Base-by-base conservation (phyloP, 2,797 vertebrate genomes). In the Meriones psammophilus region DNA sequence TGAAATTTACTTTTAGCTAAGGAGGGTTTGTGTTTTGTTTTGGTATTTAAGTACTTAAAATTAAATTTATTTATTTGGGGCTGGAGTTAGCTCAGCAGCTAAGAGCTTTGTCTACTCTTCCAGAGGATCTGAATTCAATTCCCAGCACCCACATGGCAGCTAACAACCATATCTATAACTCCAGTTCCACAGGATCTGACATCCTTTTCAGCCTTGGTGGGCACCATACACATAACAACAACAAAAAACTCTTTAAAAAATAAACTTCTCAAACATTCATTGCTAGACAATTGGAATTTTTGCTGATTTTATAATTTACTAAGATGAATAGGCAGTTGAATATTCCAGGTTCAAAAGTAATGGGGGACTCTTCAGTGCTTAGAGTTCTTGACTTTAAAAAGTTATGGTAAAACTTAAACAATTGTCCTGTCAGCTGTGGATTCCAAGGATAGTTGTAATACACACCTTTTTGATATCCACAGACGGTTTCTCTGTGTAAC, bases 271-370 rank as follows among this genome's bases (percentile, higher is more conserved):
- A 56, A 28, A 73, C 77, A 89, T 91, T 97, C 97, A 97, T 96
- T 92, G 73, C 96, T 94, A 85, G 96, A 84, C 84, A 64, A 80
- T 26, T 97, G 96, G 96, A 96, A 87, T 91, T 98, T 74, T 96
- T 89, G 94, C 76, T 96, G 73, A 92, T 94, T 79, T 96, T 98
- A 76, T 97, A 98, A 95, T 78, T 85, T 97, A 18, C 13, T 96
- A 92, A 89, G 60, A 96, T 92, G 89, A 95, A 92, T 93, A 98
- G 96, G 94, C 69, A 60, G 3, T 96, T 97, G 96, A 98, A 97
- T 95, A 97, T 98, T 98, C 96, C 95, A 97, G 83, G 96, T 94
- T 95, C 91, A 95, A 1, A 91, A 88, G 22, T 15, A 58, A 17
- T 58, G 84, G 71, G 87, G 71, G 26, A 46, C 26, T 96, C 88